Evolutionary conservation across 2,888 invertebrate species (phyloP).

Genomic region (Nebria brevicollis): DNA sequence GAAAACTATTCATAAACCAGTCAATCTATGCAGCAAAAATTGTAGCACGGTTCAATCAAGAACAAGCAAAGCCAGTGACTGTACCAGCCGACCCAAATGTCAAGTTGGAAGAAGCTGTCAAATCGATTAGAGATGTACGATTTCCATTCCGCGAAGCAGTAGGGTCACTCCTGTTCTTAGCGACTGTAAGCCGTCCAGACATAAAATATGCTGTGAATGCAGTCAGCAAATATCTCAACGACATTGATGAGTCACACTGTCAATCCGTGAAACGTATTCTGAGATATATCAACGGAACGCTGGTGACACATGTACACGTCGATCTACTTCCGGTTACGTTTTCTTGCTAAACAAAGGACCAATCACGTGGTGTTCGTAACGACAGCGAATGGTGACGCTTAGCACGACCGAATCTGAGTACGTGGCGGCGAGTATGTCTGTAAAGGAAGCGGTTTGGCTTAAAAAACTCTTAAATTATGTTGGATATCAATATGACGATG

Average conservation of each 20-base stretch:
- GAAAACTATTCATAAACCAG: neutral
- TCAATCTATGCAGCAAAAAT: constrained; percentile 1
- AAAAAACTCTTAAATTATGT: no score
- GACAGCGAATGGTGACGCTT: constrained; percentile 51
- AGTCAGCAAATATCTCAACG: neutral
- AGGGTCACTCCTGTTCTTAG: constrained; percentile 16
- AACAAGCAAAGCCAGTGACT: constrained; percentile 7
- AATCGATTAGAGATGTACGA: neutral
- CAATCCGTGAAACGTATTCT: no score
- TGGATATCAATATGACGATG: no score
- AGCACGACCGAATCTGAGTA: constrained; percentile 54
- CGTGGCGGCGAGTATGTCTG: constrained; percentile 51
- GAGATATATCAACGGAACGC: no score
- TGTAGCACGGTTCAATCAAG: constrained; percentile 8
- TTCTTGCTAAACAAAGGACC: constrained; percentile 49
- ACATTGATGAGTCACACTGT: no score
- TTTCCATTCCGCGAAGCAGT: constrained; percentile 17
- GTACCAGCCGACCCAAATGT: constrained; percentile 27
- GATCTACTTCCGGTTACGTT: constrained; percentile 10
- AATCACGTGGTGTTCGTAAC: constrained; percentile 53
- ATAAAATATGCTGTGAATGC: constrained; percentile 15
- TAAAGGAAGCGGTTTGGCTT: constrained; percentile 50
- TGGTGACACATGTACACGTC: no score
- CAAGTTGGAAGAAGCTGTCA: neutral
- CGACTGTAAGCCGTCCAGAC: constrained; percentile 17